Base-by-base conservation (phyloP, 2,797 vertebrate species). In the Ambastaia sidthimunki region DNA sequence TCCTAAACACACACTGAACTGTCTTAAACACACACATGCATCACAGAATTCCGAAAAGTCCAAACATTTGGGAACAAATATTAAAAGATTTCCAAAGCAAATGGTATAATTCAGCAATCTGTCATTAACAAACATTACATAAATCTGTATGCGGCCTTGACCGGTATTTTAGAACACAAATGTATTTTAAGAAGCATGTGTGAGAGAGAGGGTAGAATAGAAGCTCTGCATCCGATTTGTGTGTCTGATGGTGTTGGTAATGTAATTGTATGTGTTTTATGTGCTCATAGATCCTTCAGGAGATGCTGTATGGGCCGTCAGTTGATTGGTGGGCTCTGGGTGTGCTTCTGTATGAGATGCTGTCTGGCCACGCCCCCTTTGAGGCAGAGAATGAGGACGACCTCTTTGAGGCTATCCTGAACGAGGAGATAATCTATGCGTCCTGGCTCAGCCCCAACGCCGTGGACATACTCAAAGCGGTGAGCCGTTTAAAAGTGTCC, bases 311-410 rank as follows among this genome's bases (percentile, higher is more conserved):
- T 0, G 97, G 97, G 25, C 94, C 97, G 0, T 97, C 97, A 0
- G 98, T 99, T 7, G 98, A 99, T 86, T 99, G 98, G 98, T 99
- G 98, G 98, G 97, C 98, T 0, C 97, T 98, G 69, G 98, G 98
- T 0, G 97, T 99, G 86, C 90, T 99, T 28, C 94, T 99, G 6
- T 99, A 97, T 0, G 98, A 99, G 93, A 99, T 99, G 98, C 93
- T 99, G 2, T 98, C 96, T 0, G 97, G 98, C 70, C 97, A 99
- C 0, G 97, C 97, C 0, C 97, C 97, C 63, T 99, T 98, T 0
- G 98, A 99, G 89, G 97, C 97, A 0, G 97, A 99, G 91, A 99
- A 99, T 0, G 98, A 99, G 88, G 98, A 99, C 0, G 97, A 99
- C 76, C 95, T 99, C 71, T 99, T 99, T 3, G 97, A 99, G 87